Evolutionary conservation across 2,888 invertebrate species (phyloP).

Genomic region (Argyresthia albistria): DNA sequence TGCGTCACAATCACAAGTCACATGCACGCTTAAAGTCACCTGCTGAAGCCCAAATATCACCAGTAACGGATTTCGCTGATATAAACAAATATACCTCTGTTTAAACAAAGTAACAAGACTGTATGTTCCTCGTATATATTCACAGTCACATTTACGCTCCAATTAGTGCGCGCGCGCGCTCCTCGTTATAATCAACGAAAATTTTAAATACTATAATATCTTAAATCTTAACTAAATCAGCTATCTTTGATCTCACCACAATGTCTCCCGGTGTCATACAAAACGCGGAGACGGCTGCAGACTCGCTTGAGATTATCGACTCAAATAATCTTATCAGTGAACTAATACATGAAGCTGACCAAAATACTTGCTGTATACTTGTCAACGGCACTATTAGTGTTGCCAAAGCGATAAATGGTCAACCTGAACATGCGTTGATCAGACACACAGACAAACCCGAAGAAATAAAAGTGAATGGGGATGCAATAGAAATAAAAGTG

Average conservation of each 20-base stretch:
- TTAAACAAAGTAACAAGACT: neutral
- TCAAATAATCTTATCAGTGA: conserved; percentile 26
- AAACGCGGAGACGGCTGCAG: conserved; percentile 35
- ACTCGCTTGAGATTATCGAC: conserved; percentile 22
- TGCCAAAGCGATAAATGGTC: neutral
- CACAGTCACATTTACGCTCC: conserved; percentile 22
- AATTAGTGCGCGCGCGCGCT: conserved; percentile 36
- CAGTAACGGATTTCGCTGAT: neutral
- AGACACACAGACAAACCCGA: neutral
- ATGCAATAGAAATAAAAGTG: neutral
- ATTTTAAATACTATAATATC: neutral
- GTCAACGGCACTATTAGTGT: neutral
- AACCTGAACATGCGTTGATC: neutral
- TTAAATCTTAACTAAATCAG: neutral
- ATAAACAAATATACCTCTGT: conserved; percentile 1
- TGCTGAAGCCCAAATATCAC: neutral
- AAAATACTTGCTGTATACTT: conserved; percentile 34
- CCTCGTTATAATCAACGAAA: neutral
- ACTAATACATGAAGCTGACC: conserved; percentile 16
- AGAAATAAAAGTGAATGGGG: neutral
- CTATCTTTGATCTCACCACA: conserved; percentile 10
- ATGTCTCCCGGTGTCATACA: conserved; percentile 56
- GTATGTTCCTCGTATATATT: neutral
- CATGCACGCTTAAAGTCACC: neutral
- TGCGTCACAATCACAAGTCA: neutral